These are phyloP conservation scores for Pediacus dermestoides DNA, from an alignment of 2,888 invertebrate genomes.

Conservation along the genomic window DNA sequence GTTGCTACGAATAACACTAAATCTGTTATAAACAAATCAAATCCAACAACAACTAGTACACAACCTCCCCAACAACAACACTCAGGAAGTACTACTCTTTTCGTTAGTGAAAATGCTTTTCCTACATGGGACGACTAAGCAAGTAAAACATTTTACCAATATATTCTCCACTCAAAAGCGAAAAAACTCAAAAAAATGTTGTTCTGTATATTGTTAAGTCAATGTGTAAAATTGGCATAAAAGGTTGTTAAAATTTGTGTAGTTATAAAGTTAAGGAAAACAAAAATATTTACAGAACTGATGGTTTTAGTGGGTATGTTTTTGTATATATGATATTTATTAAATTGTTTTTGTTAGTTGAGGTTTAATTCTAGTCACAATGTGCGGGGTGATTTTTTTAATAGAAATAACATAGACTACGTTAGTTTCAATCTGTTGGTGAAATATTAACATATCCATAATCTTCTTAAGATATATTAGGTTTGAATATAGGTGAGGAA, in stretches of 20 bases:
- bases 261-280: slow-evolving; percentile 22
- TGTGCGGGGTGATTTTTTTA: too few relatives aligned
- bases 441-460: too few relatives aligned
- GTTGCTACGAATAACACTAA: slow-evolving; percentile 46
- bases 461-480: too few relatives aligned
- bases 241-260: slow-evolving; percentile 26
- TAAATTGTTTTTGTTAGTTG: too few relatives aligned
- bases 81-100: slow-evolving; percentile 30
- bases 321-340: too few relatives aligned
- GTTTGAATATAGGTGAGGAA: too few relatives aligned
- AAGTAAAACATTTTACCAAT: slow-evolving; percentile 15
- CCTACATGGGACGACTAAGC: slow-evolving; percentile 39
- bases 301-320: too few relatives aligned
- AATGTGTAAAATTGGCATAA: slow-evolving; percentile 25
- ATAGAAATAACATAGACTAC: too few relatives aligned
- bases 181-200: slow-evolving; percentile 9
- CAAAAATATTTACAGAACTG: slow-evolving; percentile 21
- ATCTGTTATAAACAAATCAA: slow-evolving; percentile 43
- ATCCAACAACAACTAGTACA: slow-evolving; percentile 24
- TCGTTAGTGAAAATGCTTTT: slow-evolving; percentile 38
- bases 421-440: too few relatives aligned
- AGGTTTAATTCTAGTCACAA: too few relatives aligned
- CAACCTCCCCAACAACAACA: slow-evolving; percentile 27
- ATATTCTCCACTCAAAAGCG: slow-evolving; percentile 4
- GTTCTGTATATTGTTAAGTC: slow-evolving; percentile 26